Evolutionary conservation across 2,113 vertebrate genomes (phyloP).

Genomic region (Dendrocopos noguchii): DNA sequence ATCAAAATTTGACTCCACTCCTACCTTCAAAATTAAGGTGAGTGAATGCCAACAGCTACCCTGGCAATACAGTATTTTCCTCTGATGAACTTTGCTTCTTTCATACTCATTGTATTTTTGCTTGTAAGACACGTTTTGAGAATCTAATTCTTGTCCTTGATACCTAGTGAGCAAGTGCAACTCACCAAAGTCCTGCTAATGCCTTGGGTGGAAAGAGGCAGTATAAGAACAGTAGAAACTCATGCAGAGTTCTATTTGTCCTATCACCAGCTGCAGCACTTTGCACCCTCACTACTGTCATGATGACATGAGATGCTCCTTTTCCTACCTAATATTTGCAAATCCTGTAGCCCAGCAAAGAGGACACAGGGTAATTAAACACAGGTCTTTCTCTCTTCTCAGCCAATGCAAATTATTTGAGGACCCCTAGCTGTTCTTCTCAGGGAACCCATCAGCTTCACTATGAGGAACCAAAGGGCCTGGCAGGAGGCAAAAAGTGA

Average conservation of each 20-base stretch:
- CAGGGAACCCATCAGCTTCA: neutral
- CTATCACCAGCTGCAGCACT: neutral
- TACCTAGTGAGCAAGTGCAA: neutral
- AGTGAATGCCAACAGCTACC: neutral
- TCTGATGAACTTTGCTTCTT: neutral
- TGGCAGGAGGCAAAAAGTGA: neutral
- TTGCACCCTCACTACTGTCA: neutral
- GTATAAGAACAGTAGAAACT: neutral
- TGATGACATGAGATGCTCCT: neutral
- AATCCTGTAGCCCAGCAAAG: neutral
- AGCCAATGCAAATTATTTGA: neutral
- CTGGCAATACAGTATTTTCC: neutral
- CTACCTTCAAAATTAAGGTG: neutral
- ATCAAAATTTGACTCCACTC: neutral
- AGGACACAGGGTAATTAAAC: neutral
- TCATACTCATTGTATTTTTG: neutral
- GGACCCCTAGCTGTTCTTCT: neutral
- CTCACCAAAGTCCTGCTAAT: neutral
- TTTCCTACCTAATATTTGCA: neutral
- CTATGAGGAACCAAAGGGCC: neutral
- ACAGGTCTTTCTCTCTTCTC: neutral
- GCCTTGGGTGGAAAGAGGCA: neutral
- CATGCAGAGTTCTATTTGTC: neutral
- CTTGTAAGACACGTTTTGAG: neutral
- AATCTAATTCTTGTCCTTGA: neutral